Conservation (phyloP, 2,888 invertebrate species). For the Drosophila rubida region DNA sequence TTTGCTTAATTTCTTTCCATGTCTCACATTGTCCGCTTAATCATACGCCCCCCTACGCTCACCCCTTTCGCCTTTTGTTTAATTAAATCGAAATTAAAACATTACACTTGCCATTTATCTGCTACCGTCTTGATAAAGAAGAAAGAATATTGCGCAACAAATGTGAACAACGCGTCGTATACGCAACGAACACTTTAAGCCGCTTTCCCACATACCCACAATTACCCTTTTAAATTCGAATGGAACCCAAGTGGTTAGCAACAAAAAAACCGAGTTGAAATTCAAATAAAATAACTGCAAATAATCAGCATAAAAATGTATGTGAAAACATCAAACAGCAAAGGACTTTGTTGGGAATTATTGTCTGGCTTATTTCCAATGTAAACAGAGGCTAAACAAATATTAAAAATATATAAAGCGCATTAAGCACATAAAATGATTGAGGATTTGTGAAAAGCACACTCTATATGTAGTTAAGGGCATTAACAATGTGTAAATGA, state of each 20-base stretch:
- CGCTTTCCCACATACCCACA: constrained; percentile 4
- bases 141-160: constrained; percentile 20
- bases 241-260: neutral
- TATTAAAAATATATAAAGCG: constrained; percentile 8
- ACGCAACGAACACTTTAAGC: constrained; percentile 28
- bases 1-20: constrained; percentile 13
- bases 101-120: constrained; percentile 19
- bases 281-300: constrained; percentile 20
- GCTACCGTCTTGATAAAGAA: neutral
- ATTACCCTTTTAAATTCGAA: constrained; percentile 12
- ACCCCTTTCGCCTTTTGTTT: constrained; percentile 38
- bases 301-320: neutral
- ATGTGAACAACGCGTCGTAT: constrained; percentile 13
- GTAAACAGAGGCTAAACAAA: constrained; percentile 18
- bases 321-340: neutral
- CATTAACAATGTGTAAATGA: neutral
- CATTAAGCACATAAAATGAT: constrained; percentile 10
- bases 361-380: constrained; percentile 7
- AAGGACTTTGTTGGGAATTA: neutral
- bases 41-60: neutral
- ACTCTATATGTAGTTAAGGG: neutral
- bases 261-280: neutral
- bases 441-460: constrained; percentile 5
- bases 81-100: constrained; percentile 65
- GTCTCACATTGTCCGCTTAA: constrained; percentile 10